A percentile compares a stretch with the other conserved stretches of the same genome.
These are phyloP conservation scores for Melieria crassipennis DNA, from an alignment of 2,888 invertebrate genomes.

Conservation along the genomic window DNA sequence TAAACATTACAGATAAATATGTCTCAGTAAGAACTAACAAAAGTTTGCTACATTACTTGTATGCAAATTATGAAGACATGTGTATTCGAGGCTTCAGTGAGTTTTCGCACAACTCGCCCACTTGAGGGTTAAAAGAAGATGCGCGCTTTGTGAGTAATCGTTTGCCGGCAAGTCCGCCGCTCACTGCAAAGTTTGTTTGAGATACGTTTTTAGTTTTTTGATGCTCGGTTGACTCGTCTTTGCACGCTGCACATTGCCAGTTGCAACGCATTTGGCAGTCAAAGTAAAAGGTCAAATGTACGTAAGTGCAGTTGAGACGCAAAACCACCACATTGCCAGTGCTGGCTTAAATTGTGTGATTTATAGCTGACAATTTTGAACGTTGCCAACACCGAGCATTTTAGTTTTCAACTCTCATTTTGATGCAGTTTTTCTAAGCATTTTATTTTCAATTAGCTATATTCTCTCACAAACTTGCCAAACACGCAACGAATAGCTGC, in stretches of 20 bases:
- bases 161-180: neutral
- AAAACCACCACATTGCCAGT: constrained; percentile 1
- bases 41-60: too few relatives aligned
- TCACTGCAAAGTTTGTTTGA: too few relatives aligned
- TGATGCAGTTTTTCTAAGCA: neutral
- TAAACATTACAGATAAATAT: too few relatives aligned
- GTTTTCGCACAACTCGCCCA: too few relatives aligned
- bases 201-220: neutral
- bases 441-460: neutral
- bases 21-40: too few relatives aligned
- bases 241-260: neutral
- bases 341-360: constrained; percentile 16
- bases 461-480: neutral
- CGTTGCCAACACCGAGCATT: too few relatives aligned
- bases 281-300: constrained; percentile 37
- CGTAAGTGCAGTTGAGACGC: constrained; percentile 20
- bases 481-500: neutral
- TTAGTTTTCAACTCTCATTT: constrained; percentile 3
- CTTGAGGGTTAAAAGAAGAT: constrained; percentile 32
- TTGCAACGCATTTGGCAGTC: constrained; percentile 28
- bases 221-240: neutral
- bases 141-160: constrained; percentile 17
- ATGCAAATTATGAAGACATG: too few relatives aligned
- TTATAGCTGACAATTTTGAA: constrained; percentile 22
- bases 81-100: too few relatives aligned